These are phyloP conservation scores for Cariama cristata DNA, from an alignment of 2,113 vertebrate species.

Conservation along the genomic window DNA sequence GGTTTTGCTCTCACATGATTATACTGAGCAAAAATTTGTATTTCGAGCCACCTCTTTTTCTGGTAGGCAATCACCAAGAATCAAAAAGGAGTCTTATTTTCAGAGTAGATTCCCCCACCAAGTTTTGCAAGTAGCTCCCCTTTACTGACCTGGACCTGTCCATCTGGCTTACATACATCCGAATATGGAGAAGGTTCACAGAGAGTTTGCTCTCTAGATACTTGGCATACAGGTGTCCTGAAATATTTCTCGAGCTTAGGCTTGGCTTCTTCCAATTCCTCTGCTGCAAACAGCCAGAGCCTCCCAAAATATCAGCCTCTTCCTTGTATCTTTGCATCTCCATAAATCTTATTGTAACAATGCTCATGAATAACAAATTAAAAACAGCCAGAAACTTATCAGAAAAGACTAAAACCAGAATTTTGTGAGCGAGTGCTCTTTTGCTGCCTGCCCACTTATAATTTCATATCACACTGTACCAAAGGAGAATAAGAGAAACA, in stretches of 20 bases:
- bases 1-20: background rate
- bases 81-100: background rate
- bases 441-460: background rate
- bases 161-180: background rate
- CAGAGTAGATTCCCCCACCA: background rate
- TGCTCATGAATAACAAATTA: background rate
- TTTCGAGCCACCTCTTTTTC: background rate
- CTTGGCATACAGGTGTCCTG: fast-evolving
- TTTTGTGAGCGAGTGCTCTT: background rate
- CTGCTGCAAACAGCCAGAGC: background rate
- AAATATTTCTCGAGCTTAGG: background rate
- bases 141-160: background rate
- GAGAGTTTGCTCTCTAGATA: background rate
- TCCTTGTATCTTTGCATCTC: background rate
- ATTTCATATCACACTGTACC: background rate
- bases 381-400: background rate
- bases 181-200: background rate
- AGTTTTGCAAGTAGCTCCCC: background rate
- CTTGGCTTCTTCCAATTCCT: background rate
- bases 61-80: background rate
- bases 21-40: background rate
- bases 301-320: background rate
- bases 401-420: background rate
- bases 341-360: background rate
- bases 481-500: background rate